These are phyloP conservation scores for Chiloscyllium plagiosum DNA, from an alignment of 2,113 vertebrate species.

Conservation along the genomic window DNA sequence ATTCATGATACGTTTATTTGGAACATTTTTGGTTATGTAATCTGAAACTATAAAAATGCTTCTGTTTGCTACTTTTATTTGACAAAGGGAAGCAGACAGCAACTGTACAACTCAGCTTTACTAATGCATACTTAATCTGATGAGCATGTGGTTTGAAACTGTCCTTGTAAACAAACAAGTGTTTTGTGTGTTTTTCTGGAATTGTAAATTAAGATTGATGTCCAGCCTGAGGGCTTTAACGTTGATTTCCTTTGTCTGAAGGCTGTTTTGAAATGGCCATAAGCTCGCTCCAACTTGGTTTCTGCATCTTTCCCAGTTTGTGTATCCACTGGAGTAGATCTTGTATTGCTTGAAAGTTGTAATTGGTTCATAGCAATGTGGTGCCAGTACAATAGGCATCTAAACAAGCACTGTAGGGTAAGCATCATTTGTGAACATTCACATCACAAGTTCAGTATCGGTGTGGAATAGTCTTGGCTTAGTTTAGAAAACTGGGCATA, in stretches of 20 bases:
- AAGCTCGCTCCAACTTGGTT: background rate
- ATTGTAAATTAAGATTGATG: background rate
- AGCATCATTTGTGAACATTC: background rate
- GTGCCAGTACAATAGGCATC: background rate
- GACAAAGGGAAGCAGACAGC: background rate
- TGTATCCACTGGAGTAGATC: background rate
- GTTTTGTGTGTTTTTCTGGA: background rate
- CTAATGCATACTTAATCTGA: background rate
- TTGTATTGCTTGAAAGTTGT: background rate
- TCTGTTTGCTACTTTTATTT: background rate
- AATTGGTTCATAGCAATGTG: background rate
- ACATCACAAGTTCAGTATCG: background rate
- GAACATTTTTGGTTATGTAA: background rate
- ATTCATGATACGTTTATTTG: background rate
- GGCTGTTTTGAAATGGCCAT: background rate
- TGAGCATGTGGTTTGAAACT: background rate
- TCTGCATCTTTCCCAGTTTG: background rate
- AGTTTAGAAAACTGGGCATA: background rate
- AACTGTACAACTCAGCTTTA: background rate
- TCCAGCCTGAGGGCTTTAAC: background rate
- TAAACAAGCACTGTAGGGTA: background rate
- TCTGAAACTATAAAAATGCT: background rate
- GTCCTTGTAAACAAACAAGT: background rate
- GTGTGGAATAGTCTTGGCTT: background rate
- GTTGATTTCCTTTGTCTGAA: background rate